A percentile compares a stretch with the other conserved stretches of the same genome.
Evolutionary conservation across 2,888 invertebrate genomes (phyloP).

Genomic region (Dicycla oo): DNA sequence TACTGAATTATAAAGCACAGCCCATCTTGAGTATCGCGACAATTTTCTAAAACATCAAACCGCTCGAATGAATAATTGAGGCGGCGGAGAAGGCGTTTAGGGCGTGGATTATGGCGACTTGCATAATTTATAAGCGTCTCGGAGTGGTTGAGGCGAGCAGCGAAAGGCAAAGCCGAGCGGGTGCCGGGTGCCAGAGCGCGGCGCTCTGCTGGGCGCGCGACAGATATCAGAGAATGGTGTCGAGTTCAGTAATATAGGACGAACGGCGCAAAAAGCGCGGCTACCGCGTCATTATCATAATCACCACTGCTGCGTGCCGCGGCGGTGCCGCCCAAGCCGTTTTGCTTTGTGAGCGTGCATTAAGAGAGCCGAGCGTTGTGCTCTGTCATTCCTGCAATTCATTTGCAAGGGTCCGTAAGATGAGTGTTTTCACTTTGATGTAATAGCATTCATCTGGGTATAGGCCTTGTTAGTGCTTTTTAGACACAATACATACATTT

Average conservation of each 20-base stretch:
- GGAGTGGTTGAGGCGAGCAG: constrained; percentile 81
- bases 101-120: constrained; percentile 89
- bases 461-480: constrained; percentile 7
- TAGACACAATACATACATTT: background rate
- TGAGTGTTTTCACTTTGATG: constrained; percentile 77
- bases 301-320: constrained; percentile 87
- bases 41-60: constrained; percentile 90
- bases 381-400: constrained; percentile 88
- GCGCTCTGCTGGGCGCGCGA: constrained; percentile 70
- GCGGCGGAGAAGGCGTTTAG: constrained; percentile 88
- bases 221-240: constrained; percentile 82
- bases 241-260: constrained; percentile 86
- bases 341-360: constrained; percentile 89
- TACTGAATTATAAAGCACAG: constrained; percentile 85
- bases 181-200: too few relatives aligned
- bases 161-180: constrained; percentile 71
- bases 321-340: constrained; percentile 86
- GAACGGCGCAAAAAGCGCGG: constrained; percentile 87
- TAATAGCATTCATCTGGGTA: constrained; percentile 32
- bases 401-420: constrained; percentile 84
- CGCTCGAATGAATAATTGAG: constrained; percentile 89
- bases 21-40: constrained; percentile 85
- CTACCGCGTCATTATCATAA: constrained; percentile 90
- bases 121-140: constrained; percentile 89
- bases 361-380: constrained; percentile 87